Evolutionary conservation across 2,113 vertebrate genomes (phyloP), one percentile per base, ranked within the genome.

Genomic region (Lethenteron camtschaticum): DNA sequence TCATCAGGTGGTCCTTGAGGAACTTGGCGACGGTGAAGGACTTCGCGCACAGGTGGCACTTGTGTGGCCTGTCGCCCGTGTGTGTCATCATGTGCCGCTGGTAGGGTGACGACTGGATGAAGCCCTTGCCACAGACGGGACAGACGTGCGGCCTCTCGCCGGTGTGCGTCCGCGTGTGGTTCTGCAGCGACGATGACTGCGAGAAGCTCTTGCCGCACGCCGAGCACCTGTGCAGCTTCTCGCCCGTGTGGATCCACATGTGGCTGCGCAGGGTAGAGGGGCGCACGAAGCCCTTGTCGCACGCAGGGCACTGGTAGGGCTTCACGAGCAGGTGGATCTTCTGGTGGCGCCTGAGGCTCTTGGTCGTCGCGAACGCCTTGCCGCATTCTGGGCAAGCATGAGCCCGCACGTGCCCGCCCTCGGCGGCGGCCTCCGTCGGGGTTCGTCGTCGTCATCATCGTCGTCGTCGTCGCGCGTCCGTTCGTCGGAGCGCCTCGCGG

Each of bases 11-110:
- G n/a, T 90, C 86, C 74, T 87, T 86, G 24, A 92, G 81, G 10
- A 89, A 88, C 74, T 88, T 89, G 0, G 86, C 86, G 74, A 92
- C 88, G 0, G 87, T 87, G 78, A 95, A 94, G 66, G 87, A 81
- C 71, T 92, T 92, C 1, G 87, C 87, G 3, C 89, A 95, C 57
- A 90, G 84, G 0, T 86, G 82, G 12, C 89, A 95, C 74, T 86
- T 83, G 76, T 95, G 88, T 66, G 63, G 63, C n/a, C 63, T n/a
- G n/a, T 66, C 63, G 24, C 63, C 63, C 63, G 63, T 66, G 63
- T 66, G 63, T 9, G 24, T 66, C 63, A n/a, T 66, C 63, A 66
- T 66, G 63, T 66, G 63, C 8, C n/a, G n/a, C 63, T 66, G 63
- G 24, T 24, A 66, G 9, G 63, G 24, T 10, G 63, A 16, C 63